Conservation (phyloP, 2,113 vertebrate species). For the Pavo muticus region DNA sequence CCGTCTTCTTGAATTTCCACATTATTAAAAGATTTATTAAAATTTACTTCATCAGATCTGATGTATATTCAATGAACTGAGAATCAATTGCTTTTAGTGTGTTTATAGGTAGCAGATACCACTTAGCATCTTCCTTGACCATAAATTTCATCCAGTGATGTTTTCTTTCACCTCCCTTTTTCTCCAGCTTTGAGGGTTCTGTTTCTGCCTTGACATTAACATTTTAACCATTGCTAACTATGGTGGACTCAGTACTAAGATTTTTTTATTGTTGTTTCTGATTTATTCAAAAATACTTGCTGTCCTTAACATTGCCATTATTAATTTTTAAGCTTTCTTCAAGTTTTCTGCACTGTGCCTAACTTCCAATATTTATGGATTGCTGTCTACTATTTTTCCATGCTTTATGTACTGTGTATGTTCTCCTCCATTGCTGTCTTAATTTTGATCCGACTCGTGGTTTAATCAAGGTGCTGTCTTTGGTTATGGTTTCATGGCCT, state of each 20-base stretch:
- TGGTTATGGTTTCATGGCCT: not conserved
- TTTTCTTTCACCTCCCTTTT: not conserved
- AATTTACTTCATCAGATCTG: not conserved
- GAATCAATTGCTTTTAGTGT: not conserved
- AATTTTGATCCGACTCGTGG: not conserved
- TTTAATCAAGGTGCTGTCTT: not conserved
- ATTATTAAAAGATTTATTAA: slow-evolving; percentile 12
- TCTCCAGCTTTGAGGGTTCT: not conserved
- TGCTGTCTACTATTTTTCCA: not conserved
- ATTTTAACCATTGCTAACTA: not conserved
- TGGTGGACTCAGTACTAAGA: not conserved
- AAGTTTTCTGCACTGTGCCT: not conserved
- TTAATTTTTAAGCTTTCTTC: not conserved
- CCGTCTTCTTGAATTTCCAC: not conserved
- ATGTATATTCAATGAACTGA: not conserved
- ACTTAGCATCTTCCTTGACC: not conserved
- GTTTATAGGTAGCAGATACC: not conserved
- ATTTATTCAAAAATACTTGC: not conserved
- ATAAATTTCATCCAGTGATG: not conserved
- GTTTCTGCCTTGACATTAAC: not conserved
- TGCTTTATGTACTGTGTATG: not conserved
- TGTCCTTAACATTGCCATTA: not conserved
- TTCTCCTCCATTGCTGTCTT: not conserved
- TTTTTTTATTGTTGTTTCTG: not conserved
- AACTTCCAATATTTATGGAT: not conserved